phyloP scores from a whole-genome alignment of 1,140 invertebrate species.

The Wasmannia auropunctata region DNA sequence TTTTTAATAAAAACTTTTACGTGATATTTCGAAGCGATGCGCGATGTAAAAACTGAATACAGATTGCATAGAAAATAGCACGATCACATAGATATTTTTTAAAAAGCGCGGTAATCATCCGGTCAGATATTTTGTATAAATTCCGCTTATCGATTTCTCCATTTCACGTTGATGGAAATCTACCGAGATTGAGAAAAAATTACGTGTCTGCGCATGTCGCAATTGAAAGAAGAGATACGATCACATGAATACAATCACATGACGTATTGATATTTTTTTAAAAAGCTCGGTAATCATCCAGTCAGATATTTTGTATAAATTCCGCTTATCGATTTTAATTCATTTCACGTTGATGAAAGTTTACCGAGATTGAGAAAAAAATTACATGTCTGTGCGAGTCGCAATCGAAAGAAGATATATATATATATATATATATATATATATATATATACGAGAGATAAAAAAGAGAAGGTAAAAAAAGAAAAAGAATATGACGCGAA shows the following conservation, averaged over 20 bases:
- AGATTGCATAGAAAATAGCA: neutral
- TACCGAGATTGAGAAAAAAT: constrained; percentile 44
- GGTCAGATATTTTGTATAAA: neutral
- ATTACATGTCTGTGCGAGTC: neutral
- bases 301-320: constrained; percentile 4
- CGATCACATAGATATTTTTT: neutral
- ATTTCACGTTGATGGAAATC: constrained; percentile 47
- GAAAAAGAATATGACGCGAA: neutral
- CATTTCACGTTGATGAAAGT: constrained; percentile 44
- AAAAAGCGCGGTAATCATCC: neutral
- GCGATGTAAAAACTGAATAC: neutral
- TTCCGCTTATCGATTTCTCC: constrained; percentile 45
- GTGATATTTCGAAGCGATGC: neutral
- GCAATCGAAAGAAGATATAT: neutral
- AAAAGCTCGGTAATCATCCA: neutral
- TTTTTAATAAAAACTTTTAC: neutral
- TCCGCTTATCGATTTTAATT: constrained; percentile 46
- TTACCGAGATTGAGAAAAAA: constrained; percentile 44
- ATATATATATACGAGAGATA: neutral
- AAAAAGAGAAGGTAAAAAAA: neutral
- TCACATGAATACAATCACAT: neutral
- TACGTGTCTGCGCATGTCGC: too few relatives aligned
- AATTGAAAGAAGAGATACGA: too few relatives aligned
- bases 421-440: neutral
- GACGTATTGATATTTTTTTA: too few relatives aligned